These are phyloP conservation scores for Parelbella ahira DNA, from an alignment of 2,888 invertebrate species.

Conservation along the genomic window DNA sequence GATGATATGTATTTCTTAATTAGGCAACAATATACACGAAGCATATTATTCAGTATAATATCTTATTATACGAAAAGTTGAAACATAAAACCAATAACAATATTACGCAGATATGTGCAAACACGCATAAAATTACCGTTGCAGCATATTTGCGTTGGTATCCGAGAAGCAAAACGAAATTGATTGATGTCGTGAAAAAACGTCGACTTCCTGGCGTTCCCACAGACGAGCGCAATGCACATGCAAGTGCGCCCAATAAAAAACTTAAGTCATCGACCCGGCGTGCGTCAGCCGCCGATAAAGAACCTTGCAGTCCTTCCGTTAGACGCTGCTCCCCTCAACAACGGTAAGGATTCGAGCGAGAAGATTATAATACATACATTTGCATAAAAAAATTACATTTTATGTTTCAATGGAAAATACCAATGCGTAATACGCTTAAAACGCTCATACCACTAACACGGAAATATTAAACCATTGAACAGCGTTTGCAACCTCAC, in stretches of 20 bases:
- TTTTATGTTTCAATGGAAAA: not conserved
- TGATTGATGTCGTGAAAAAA: slow-evolving; percentile 30
- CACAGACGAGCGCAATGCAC: slow-evolving; percentile 58
- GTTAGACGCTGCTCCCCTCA: slow-evolving; percentile 27
- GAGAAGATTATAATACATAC: too few relatives aligned
- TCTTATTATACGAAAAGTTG: too few relatives aligned
- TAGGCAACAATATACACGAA: too few relatives aligned
- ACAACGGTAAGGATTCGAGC: not conserved
- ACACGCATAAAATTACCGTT: slow-evolving; percentile 14
- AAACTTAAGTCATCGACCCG: slow-evolving; percentile 70
- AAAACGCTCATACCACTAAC: too few relatives aligned
- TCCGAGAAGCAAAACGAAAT: slow-evolving; percentile 22
- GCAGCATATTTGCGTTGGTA: slow-evolving; percentile 17
- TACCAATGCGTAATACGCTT: too few relatives aligned
- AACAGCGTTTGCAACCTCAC: too few relatives aligned
- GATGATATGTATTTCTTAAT: too few relatives aligned
- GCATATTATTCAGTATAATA: too few relatives aligned
- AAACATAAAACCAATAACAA: too few relatives aligned
- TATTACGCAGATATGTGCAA: slow-evolving; percentile 5
- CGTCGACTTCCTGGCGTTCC: slow-evolving; percentile 56
- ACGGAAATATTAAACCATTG: too few relatives aligned
- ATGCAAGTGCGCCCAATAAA: slow-evolving; percentile 61
- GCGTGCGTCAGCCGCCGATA: slow-evolving; percentile 69
- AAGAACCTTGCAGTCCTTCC: slow-evolving; percentile 54
- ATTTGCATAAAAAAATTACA: not conserved